These are phyloP conservation scores for Triplophysa yarkandensis DNA, from an alignment of 2,797 vertebrate genomes.

Conservation along the genomic window DNA sequence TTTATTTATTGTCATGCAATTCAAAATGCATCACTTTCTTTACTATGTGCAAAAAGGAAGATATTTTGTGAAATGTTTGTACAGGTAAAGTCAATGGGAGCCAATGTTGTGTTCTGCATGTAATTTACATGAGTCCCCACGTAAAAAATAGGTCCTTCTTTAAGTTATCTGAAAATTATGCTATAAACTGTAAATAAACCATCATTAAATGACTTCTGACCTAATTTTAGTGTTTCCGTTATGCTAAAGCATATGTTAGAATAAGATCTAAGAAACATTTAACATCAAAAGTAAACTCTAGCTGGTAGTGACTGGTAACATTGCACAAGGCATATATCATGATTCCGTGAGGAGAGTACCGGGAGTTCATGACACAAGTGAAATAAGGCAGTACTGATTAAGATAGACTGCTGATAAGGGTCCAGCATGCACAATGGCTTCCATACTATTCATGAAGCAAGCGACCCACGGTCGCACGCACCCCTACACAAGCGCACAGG, in stretches of 20 bases:
- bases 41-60: too few relatives aligned
- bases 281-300: background rate
- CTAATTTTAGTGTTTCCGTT: slow-evolving; percentile 54
- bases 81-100: too few relatives aligned
- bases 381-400: slow-evolving; percentile 59
- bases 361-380: slow-evolving; percentile 34
- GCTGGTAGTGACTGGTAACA: slow-evolving; percentile 27
- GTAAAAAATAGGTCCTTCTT: background rate
- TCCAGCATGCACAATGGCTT: slow-evolving; percentile 56
- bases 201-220: background rate
- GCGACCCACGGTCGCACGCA: slow-evolving; percentile 56
- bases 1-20: too few relatives aligned
- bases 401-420: slow-evolving; percentile 59
- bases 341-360: background rate
- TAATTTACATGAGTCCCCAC: background rate
- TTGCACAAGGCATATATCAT: slow-evolving; percentile 18
- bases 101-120: too few relatives aligned
- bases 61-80: too few relatives aligned
- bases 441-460: slow-evolving; percentile 54
- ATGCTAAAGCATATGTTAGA: too few relatives aligned
- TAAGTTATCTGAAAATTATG: background rate
- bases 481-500: slow-evolving; percentile 61
- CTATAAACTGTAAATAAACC: background rate
- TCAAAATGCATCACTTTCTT: too few relatives aligned
- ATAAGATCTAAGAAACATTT: background rate